Evolutionary conservation across 1,140 invertebrate genomes (phyloP), one percentile per base, ranked within the genome.

Genomic region (Heliothis subflexa): DNA sequence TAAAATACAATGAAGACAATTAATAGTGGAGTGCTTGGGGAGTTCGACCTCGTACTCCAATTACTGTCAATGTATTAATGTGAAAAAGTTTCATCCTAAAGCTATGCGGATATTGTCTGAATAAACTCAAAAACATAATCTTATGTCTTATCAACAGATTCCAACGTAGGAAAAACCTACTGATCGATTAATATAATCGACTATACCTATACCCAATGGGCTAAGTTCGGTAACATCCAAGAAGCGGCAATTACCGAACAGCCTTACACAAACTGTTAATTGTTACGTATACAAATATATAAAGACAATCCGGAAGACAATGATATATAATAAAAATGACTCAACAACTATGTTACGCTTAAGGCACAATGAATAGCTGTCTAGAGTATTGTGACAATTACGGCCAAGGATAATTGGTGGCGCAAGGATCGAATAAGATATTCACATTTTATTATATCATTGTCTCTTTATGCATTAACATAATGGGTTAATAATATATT

Each of bases 391-490:
- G 40, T 54, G 25, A 54, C 72, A 57, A 62, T 75, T 12, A 75
- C 11, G n/a, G 18, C 47, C 72, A 75, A 75, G 72, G 72, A 62
- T 75, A 75, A 75, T 75, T 21, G 72, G 33, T 50, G 40, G 18
- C 54, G 45, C 47, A 75, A 75, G 72, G 72, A 62, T 52, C 45
- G 45, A 62, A 75, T 62, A 47, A 25, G n/a, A 75, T 75, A 62
- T 52, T 62, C 55, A 75, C 47, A 75, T 62, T 50, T 61, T 75
- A 75, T 62, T 62, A 25, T 61, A 2, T 75, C 72, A 75, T 75
- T 64, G 72, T 75, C 5, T 50, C 3, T 18, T 75, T 11, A 33
- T 59, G 55, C 57, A 75, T 62, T 64, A 62, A 50, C 57, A 52
- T 75, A 75, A 62, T 62, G 59, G 16, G 47, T 28, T 61, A 28